Evolutionary conservation across 2,797 vertebrate genomes (phyloP), one percentile per base, ranked within the genome.

Genomic region (Echiichthys vipera): DNA sequence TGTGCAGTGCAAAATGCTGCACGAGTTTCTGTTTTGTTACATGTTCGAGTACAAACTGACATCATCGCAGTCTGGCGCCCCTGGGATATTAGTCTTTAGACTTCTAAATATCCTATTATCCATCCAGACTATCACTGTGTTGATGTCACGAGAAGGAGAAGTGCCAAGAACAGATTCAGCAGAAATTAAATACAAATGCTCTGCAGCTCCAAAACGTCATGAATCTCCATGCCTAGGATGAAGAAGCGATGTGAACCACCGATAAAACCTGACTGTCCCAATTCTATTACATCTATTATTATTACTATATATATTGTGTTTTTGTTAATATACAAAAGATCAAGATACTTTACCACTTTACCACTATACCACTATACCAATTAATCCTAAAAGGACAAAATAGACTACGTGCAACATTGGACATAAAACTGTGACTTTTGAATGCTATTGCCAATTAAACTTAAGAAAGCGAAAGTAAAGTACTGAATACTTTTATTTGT

Each of bases 91-190:
- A 46, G 71, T 57, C 78, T 78, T 79, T 84, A 70, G 66, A 40
- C 70, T 42, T 32, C 68, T 58, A 74, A 81, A 77, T 75, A 70
- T 74, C 70, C 68, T n/a, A 74, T 68, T 45, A 25, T 69, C 65
- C 59, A 50, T 47, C 9, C 32, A 37, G 56, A 70, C 76, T 74
- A 57, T 65, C 74, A 30, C 36, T 69, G 71, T 6, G 0, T 45
- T 82, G 81, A 85, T 84, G 73, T 77, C 75, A 85, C 50, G 54
- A 74, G 66, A 67, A 36, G 22, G 65, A 78, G 57, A 47, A 51
- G 62, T 74, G 73, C 83, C 83, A 75, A 81, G 57, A 65, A 47
- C 77, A 64, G 57, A 84, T 76, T 88, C 75, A 78, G 77, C 83
- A 78, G 65, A 75, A 82, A 75, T n/a, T 43, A 27, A 74, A 78